Evolutionary conservation across 2,113 vertebrate species (phyloP), one percentile per base, ranked within the genome.

Genomic region (Peromyscus maniculatus): DNA sequence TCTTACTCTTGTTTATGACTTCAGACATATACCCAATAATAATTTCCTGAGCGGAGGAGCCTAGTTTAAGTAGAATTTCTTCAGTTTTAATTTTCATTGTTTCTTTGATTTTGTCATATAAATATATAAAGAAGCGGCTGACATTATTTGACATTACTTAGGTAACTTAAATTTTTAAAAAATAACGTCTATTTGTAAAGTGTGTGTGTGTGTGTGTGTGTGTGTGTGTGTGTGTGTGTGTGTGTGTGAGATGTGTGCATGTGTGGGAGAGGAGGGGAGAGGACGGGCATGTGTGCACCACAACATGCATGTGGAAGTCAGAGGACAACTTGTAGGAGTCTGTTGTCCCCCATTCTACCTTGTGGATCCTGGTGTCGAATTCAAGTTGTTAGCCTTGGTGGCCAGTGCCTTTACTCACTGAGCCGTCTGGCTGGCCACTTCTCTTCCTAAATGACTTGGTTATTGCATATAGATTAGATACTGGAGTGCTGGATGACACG

Each of bases 61-160:
- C 88, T 12, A 66, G 31, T 95, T 92, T 62, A 93, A 21, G 72
- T 83, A 57, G 46, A 91, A 78, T 36, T 5, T 71, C 64, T 17
- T 91, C 15, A 91, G 9, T 91, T 95, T 52, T 89, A 0, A 83
- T 90, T 96, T 93, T 96, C 33, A 77, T 78, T 57, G 2, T 91
- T 95, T 7, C 55, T 94, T 96, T 87, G 69, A 62, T 95, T 95
- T 95, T 93, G 16, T 69, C 21, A 22, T 80, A 46, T 12, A 79
- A 10, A 52, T 84, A 36, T 64, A 19, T 91, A 69, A 62, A 87
- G 24, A 91, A 93, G 28, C 62, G 79, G 21, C 49, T 84, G 36
- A 39, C 19, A 71, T 49, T 72, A 93, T 33, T 46, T 13, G 74
- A 24, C 39, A 36, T 78, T 82, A 96, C 16, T 13, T 92, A 72